These are phyloP conservation scores for Callocephalon fimbriatum DNA, from an alignment of 2,113 vertebrate species.

Conservation along the genomic window DNA sequence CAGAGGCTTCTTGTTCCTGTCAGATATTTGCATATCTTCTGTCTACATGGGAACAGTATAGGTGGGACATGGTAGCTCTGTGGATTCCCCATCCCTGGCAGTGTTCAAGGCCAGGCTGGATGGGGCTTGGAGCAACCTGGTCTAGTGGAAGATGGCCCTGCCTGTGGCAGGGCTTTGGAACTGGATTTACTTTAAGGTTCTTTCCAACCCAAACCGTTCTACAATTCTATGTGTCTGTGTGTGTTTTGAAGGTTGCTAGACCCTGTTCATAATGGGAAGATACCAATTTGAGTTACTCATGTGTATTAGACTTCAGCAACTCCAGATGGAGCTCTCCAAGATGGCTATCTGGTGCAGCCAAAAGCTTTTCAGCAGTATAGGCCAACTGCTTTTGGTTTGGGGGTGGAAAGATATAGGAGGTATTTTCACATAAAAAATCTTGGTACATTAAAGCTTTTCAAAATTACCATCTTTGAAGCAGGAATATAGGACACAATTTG, in stretches of 20 bases:
- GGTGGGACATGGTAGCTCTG: background rate
- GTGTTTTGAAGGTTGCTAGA: background rate
- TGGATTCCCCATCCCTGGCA: background rate
- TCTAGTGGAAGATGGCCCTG: background rate
- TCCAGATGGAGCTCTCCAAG: background rate
- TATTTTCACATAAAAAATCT: background rate
- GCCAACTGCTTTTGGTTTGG: background rate
- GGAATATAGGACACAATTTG: background rate
- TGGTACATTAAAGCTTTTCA: background rate
- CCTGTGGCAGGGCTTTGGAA: background rate
- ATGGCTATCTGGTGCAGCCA: background rate
- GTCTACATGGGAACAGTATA: background rate
- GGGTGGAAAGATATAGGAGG: background rate
- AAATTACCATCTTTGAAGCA: background rate
- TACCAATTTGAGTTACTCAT: background rate
- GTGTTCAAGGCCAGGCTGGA: background rate
- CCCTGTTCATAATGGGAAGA: background rate
- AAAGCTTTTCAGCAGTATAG: background rate
- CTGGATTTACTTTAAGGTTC: background rate
- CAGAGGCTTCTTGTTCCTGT: background rate
- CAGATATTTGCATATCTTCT: background rate
- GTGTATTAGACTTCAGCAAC: background rate
- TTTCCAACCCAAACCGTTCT: background rate
- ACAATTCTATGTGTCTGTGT: background rate
- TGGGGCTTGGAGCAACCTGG: background rate